Evolutionary conservation across 2,888 invertebrate species (phyloP), one percentile per base, ranked within the genome.

Genomic region (Noctua comes): DNA sequence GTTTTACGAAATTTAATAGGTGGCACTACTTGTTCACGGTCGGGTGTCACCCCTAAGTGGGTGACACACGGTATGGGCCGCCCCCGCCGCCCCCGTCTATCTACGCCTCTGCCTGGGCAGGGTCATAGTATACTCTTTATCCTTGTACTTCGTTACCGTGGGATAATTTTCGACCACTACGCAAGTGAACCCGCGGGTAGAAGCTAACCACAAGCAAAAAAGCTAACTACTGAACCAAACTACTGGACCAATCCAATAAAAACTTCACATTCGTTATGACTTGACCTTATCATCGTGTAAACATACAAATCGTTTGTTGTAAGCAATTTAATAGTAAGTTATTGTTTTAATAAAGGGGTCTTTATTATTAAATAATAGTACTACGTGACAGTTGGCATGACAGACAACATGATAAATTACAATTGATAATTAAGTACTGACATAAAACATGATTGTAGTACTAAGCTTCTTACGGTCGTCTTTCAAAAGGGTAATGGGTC

Each of bases 341-440:
- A 81, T 81, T 81, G 76, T 81, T 71, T 72, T 64, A 72, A 69
- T 82, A 51, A 69, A 76, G 10, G 54, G 21, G 36, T 16, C 54
- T 72, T 78, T 83, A 81, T 76, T 68, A 64, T 59, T 80, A 40
- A 80, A 79, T 76, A 62, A 76, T 40, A 57, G n/a, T 71, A 54
- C 16, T 62, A 81, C 80, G 80, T 81, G 80, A 81, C 80, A 71
- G 46, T 54, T 21, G 51, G 16, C 80, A 76, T 71, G 81, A 31
- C 36, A 57, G 43, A n/a, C 46, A 4, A 66, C 36, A 46, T 48
- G 40, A 64, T 70, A 40, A 8, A 36, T 46, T 64, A 78, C 13
- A 64, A 78, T 64, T 78, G 68, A 78, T 78, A 36, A 78, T 76
- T 51, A 54, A 54, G 16, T 70, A 54, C 27, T 7, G 27, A 8